A percentile compares a stretch with the other conserved stretches of the same genome.
phyloP scores from a whole-genome alignment of 2,888 invertebrate species.

The Sericinus montela region DNA sequence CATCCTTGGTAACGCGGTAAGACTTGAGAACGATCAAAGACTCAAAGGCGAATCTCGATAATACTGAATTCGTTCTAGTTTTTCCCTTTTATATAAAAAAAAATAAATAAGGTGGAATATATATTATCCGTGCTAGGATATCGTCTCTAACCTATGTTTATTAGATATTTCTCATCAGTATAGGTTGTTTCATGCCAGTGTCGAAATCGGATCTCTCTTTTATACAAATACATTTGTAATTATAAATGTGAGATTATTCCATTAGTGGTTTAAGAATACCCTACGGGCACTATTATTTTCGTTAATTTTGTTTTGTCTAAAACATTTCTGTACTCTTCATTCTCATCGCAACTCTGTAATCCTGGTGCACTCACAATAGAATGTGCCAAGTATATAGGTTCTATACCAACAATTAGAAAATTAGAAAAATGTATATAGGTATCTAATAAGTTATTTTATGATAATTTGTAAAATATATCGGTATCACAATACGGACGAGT shows the following conservation, averaged over 20 bases:
- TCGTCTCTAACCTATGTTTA: background rate
- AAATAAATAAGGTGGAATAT: slow-evolving; percentile 6
- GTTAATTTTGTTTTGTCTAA: slow-evolving; percentile 13
- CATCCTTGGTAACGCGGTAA: slow-evolving; percentile 59
- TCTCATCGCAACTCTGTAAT: slow-evolving; percentile 2
- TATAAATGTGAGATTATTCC: slow-evolving; percentile 73
- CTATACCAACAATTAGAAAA: slow-evolving; percentile 45
- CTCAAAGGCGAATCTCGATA: slow-evolving; percentile 2
- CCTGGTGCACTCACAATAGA: slow-evolving; percentile 20
- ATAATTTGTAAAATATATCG: slow-evolving; percentile 28
- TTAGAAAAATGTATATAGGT: slow-evolving; percentile 49
- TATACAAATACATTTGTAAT: slow-evolving; percentile 41
- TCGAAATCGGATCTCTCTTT: slow-evolving; percentile 67
- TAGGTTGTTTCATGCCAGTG: slow-evolving; percentile 39
- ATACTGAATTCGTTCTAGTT: slow-evolving; percentile 11
- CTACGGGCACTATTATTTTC: slow-evolving; percentile 21
- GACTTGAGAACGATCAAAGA: slow-evolving; percentile 24
- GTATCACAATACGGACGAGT: slow-evolving; percentile 14
- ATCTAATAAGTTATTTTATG: slow-evolving; percentile 38
- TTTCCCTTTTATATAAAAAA: slow-evolving; percentile 15
- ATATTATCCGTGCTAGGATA: slow-evolving; percentile 7
- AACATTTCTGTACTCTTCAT: slow-evolving; percentile 14
- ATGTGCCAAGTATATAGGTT: slow-evolving; percentile 51
- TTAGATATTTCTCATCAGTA: slow-evolving; percentile 17
- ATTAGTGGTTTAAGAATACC: slow-evolving; percentile 68